Evolutionary conservation across 2,888 invertebrate species (phyloP).

Genomic region (Brenthis daphne): DNA sequence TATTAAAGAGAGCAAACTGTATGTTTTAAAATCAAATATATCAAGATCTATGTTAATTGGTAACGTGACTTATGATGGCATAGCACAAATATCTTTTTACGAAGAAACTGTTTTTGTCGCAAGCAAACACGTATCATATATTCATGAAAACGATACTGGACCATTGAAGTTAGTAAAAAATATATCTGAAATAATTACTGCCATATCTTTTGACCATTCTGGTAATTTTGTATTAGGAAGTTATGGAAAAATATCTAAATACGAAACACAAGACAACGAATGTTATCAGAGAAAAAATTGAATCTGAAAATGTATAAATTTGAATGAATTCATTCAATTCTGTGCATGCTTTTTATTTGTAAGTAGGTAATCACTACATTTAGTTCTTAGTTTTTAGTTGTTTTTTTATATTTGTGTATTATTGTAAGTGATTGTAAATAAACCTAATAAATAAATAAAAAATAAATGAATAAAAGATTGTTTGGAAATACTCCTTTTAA

Average conservation of each 20-base stretch:
- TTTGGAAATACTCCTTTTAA: slow-evolving; percentile 36
- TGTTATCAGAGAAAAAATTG: slow-evolving; percentile 50
- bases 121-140: slow-evolving; percentile 59
- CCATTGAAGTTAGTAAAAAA: slow-evolving; percentile 56
- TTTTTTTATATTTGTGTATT: no score
- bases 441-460: no score
- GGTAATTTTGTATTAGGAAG: slow-evolving; percentile 63
- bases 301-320: neutral
- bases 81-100: slow-evolving; percentile 65
- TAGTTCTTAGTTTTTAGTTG: no score
- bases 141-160: slow-evolving; percentile 61
- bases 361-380: no score
- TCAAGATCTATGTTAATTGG: slow-evolving; percentile 55
- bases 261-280: slow-evolving; percentile 51
- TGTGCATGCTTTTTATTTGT: no score
- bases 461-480: slow-evolving; percentile 15
- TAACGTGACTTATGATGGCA: slow-evolving; percentile 58
- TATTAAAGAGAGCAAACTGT: slow-evolving; percentile 60
- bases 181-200: slow-evolving; percentile 58
- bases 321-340: neutral
- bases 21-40: slow-evolving; percentile 54
- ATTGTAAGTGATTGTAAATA: no score
- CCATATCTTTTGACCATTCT: slow-evolving; percentile 62
- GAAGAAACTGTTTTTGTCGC: slow-evolving; percentile 61
- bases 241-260: slow-evolving; percentile 60